phyloP scores from a whole-genome alignment of 2,113 vertebrate genomes.

The Semicossyphus pulcher region DNA sequence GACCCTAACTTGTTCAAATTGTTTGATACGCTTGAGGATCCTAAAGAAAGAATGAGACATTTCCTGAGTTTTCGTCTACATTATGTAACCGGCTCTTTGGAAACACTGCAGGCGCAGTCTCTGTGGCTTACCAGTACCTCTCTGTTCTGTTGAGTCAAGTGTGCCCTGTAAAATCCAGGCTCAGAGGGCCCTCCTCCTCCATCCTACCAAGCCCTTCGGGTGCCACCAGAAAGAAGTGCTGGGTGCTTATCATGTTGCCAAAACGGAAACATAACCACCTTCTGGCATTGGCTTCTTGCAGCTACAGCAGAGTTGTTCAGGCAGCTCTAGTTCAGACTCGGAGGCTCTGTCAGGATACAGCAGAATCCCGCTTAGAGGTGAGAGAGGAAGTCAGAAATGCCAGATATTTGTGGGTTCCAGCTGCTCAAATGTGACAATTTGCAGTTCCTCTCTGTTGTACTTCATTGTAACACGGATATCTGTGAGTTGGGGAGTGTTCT shows the following conservation, averaged over 20 bases:
- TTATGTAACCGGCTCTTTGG: slow-evolving; percentile 21
- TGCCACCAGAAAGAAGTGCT: slow-evolving; percentile 6
- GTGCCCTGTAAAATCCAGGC: slow-evolving; percentile 16
- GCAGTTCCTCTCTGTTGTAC: slow-evolving; percentile 7
- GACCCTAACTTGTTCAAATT: slow-evolving; percentile 54
- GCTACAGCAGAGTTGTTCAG: slow-evolving; percentile 24
- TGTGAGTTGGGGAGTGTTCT: neutral
- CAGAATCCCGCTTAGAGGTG: slow-evolving; percentile 31
- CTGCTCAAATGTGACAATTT: slow-evolving; percentile 21
- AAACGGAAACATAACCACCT: slow-evolving; percentile 24
- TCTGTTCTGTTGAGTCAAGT: slow-evolving; percentile 25
- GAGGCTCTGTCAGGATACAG: slow-evolving; percentile 34
- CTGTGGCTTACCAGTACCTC: neutral
- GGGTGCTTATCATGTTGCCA: slow-evolving; percentile 20
- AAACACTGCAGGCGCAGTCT: neutral
- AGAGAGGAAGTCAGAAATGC: slow-evolving; percentile 19
- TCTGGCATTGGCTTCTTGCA: slow-evolving; percentile 6
- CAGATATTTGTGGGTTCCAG: slow-evolving; percentile 5
- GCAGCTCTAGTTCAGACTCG: slow-evolving; percentile 19
- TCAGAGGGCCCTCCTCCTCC: slow-evolving; percentile 11
- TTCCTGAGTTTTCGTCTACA: slow-evolving; percentile 16
- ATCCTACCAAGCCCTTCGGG: slow-evolving; percentile 10
- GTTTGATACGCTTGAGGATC: slow-evolving; percentile 47
- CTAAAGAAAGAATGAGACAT: slow-evolving; percentile 31
- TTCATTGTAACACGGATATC: neutral